Conservation (phyloP, 2,113 vertebrate species). For the Sisor rabdophorus region DNA sequence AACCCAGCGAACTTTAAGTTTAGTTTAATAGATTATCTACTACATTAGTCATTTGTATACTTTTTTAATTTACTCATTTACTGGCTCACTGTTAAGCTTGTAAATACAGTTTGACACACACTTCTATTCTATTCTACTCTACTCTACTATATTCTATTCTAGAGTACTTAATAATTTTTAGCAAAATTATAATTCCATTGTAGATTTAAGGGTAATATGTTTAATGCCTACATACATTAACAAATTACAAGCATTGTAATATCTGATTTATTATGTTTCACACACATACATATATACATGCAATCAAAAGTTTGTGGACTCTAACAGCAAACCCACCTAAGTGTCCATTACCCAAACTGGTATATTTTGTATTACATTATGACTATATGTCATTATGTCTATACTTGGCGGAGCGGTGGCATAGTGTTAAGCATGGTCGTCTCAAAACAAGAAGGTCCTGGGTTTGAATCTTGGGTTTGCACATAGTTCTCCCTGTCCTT, state of each 20-base stretch:
- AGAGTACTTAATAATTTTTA: neutral
- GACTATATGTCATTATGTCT: too few species aligned
- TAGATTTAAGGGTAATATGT: neutral
- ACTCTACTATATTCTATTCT: neutral
- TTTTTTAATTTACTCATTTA: neutral
- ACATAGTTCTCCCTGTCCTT: too few species aligned
- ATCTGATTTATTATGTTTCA: neutral
- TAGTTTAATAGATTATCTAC: neutral
- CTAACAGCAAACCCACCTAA: too few species aligned
- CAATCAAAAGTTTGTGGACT: neutral
- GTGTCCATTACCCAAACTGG: too few species aligned
- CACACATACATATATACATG: neutral
- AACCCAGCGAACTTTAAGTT: neutral
- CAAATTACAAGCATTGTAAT: neutral
- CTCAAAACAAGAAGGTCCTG: too few species aligned
- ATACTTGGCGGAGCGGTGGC: too few species aligned
- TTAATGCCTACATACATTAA: neutral
- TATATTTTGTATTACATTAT: too few species aligned
- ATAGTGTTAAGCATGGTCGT: too few species aligned
- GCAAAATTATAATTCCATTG: neutral
- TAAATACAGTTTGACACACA: neutral
- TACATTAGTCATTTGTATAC: neutral
- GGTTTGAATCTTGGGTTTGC: too few species aligned
- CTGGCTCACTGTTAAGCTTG: neutral
- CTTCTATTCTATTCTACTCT: too few species aligned